Percentiles rank a stretch among this genome's conserved stretches.
These are phyloP conservation scores for Pogonophryne albipinna DNA, from an alignment of 2,797 vertebrate genomes.

Conservation along the genomic window DNA sequence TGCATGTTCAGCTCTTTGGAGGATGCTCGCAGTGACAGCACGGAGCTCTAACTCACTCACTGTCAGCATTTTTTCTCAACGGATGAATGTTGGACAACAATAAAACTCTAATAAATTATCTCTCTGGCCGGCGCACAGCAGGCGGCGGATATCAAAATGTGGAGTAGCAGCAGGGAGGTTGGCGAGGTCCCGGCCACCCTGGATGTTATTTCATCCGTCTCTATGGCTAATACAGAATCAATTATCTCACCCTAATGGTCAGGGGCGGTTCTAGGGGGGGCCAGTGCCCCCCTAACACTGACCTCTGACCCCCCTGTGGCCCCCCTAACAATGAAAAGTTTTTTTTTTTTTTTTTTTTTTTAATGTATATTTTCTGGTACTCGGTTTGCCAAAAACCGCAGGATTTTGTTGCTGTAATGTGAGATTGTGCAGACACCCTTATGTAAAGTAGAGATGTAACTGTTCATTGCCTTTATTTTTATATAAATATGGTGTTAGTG, in stretches of 20 bases:
- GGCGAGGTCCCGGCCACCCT: constrained; percentile 62
- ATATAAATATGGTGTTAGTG: too few relatives aligned
- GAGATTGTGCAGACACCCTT: too few relatives aligned
- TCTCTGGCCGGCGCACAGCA: constrained; percentile 60
- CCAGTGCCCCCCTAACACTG: too few relatives aligned
- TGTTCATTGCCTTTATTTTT: too few relatives aligned
- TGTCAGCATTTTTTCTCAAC: constrained; percentile 73
- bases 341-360: too few relatives aligned
- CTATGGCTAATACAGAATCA: constrained; percentile 79
- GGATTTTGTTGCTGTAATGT: too few relatives aligned
- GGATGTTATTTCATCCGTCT: constrained; percentile 81
- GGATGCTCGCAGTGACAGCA: constrained; percentile 72
- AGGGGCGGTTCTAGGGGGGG: too few relatives aligned
- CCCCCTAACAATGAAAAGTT: too few relatives aligned
- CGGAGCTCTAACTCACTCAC: constrained; percentile 52
- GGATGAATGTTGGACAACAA: constrained; percentile 65
- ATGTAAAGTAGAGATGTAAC: too few relatives aligned
- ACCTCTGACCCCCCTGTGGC: too few relatives aligned
- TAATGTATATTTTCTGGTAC: too few relatives aligned
- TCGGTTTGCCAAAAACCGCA: too few relatives aligned
- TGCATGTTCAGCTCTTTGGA: constrained; percentile 80
- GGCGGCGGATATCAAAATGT: constrained; percentile 61
- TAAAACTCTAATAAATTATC: constrained; percentile 70
- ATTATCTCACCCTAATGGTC: constrained; percentile 79
- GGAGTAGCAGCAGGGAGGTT: constrained; percentile 58